Evolutionary conservation across 2,888 invertebrate species (phyloP).

Genomic region (Lasioglossum leucozonium): DNA sequence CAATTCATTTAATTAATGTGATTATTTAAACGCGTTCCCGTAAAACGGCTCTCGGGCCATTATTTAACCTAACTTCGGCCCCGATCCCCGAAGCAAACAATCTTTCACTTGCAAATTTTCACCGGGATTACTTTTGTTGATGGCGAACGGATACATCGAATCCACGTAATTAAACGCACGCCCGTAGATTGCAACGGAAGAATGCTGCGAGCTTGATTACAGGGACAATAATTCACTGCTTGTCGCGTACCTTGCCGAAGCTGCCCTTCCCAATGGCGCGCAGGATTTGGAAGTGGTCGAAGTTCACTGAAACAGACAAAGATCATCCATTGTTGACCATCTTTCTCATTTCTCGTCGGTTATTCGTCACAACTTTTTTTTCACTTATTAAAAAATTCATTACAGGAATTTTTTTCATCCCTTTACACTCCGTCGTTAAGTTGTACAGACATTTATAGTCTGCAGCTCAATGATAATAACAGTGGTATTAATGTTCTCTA

Average conservation of each 20-base stretch:
- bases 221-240: not conserved
- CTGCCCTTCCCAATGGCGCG: slow-evolving; percentile 94
- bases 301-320: slow-evolving; percentile 88
- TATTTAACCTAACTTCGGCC: slow-evolving; percentile 2
- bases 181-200: not conserved
- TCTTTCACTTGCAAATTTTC: not conserved
- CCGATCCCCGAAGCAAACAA: not conserved
- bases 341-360: not conserved
- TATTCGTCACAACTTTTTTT: too few relatives aligned
- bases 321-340: not conserved
- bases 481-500: too few relatives aligned
- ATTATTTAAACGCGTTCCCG: not conserved
- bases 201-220: not conserved
- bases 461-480: too few relatives aligned
- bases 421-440: too few relatives aligned
- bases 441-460: too few relatives aligned
- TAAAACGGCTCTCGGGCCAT: not conserved
- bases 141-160: not conserved
- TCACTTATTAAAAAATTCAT: too few relatives aligned
- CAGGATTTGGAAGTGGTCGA: slow-evolving; percentile 94
- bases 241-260: slow-evolving; percentile 91
- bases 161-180: not conserved
- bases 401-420: too few relatives aligned
- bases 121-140: not conserved
- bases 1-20: slow-evolving; percentile 16